Conservation (phyloP, 2,113 vertebrate genomes). For the Proteles cristata region DNA sequence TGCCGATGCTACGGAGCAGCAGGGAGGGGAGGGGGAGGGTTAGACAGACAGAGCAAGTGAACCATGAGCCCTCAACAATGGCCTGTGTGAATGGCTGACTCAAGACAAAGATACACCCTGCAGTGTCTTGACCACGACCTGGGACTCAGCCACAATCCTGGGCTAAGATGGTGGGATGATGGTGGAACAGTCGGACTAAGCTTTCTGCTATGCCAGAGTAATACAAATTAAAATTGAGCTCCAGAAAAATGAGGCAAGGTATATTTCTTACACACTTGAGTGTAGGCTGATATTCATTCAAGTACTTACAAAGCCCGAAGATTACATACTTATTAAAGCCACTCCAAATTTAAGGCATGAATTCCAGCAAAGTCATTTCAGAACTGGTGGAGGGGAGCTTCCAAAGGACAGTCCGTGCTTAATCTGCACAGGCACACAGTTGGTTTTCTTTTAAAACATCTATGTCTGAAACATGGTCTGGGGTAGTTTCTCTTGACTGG, state of each 20-base stretch:
- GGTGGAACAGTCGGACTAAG: background rate
- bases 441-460: conserved; percentile 30
- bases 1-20: too few relatives aligned
- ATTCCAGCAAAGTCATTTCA: background rate
- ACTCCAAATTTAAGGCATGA: background rate
- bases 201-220: background rate
- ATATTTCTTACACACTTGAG: background rate
- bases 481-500: background rate
- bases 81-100: background rate
- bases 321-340: background rate
- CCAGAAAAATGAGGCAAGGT: conserved; percentile 4
- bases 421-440: background rate
- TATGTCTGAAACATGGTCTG: background rate
- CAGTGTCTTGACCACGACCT: background rate
- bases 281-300: background rate
- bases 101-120: background rate
- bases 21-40: too few relatives aligned
- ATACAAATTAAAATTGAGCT: conserved; percentile 31
- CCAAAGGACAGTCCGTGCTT: background rate
- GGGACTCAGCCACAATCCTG: background rate
- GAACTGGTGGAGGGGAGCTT: background rate
- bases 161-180: background rate
- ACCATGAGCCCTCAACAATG: background rate
- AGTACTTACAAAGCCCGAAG: background rate
- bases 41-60: background rate